phyloP scores from a whole-genome alignment of 2,113 vertebrate genomes.

The Mellivora capensis region DNA sequence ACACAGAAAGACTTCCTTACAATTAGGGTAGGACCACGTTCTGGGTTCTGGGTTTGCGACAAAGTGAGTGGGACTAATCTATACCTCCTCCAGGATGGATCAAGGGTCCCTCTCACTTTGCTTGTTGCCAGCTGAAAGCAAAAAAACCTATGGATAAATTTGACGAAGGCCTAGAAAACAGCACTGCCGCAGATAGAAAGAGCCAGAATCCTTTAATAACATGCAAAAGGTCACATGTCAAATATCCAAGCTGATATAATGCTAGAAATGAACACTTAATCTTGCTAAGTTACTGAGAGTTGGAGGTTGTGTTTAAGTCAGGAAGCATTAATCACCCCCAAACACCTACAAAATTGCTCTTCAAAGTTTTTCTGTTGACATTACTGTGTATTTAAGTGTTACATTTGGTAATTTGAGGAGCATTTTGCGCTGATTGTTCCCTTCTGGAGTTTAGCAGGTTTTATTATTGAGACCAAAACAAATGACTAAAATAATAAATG shows the following conservation, averaged over 20 bases:
- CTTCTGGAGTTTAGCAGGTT: neutral
- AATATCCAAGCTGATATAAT: neutral
- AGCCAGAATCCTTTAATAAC: neutral
- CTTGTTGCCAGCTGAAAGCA: neutral
- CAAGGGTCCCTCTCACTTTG: neutral
- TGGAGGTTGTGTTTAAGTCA: neutral
- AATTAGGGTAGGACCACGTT: neutral
- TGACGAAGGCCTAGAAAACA: neutral
- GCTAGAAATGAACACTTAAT: neutral
- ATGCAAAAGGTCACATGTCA: neutral
- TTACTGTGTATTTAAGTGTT: neutral
- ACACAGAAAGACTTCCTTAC: neutral
- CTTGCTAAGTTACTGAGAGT: neutral
- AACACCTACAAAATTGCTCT: neutral
- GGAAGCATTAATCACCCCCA: neutral
- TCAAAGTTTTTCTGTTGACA: neutral
- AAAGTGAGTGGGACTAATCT: neutral
- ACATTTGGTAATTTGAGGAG: neutral
- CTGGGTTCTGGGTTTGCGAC: neutral
- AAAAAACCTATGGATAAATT: neutral
- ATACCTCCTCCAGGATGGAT: neutral
- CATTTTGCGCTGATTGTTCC: neutral
- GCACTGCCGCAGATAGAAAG: neutral
- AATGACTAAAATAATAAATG: neutral
- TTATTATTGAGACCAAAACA: neutral